Conservation (phyloP, 2,797 vertebrate genomes). For the Stomatorhinus walkeri region DNA sequence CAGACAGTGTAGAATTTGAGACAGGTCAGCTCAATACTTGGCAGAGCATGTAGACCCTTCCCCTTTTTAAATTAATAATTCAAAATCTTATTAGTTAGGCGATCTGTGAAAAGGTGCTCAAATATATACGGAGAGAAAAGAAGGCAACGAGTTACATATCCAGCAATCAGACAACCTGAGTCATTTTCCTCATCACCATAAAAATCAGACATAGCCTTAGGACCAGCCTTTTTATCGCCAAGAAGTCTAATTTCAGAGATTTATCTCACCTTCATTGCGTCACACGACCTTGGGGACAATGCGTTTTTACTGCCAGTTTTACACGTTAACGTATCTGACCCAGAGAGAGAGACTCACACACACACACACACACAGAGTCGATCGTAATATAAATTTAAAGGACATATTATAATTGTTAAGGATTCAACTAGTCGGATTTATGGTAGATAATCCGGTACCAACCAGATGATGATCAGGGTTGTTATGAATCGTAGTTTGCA, state of each 20-base stretch:
- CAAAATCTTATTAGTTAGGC: not conserved
- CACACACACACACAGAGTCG: not conserved
- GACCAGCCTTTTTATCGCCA: not conserved
- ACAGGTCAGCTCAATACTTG: not conserved
- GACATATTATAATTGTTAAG: not conserved
- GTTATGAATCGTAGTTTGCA: not conserved
- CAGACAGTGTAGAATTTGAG: not conserved
- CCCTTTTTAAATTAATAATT: not conserved
- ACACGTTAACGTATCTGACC: not conserved
- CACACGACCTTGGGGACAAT: not conserved
- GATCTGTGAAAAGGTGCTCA: not conserved
- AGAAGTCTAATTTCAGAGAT: conserved; percentile 2
- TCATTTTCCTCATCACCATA: not conserved
- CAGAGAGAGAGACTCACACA: not conserved
- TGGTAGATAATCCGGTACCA: not conserved
- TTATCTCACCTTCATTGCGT: not conserved
- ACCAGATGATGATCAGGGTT: not conserved
- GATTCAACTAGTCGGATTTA: not conserved
- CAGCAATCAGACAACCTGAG: not conserved
- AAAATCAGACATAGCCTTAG: not conserved
- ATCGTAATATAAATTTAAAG: not conserved
- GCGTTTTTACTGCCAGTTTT: not conserved
- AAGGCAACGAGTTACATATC: not conserved
- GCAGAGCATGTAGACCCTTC: not conserved
- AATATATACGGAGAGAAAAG: not conserved